Percentiles rank a stretch among this genome's conserved stretches.
Conservation (phyloP, 2,888 invertebrate species). For the Andrena flavipes region DNA sequence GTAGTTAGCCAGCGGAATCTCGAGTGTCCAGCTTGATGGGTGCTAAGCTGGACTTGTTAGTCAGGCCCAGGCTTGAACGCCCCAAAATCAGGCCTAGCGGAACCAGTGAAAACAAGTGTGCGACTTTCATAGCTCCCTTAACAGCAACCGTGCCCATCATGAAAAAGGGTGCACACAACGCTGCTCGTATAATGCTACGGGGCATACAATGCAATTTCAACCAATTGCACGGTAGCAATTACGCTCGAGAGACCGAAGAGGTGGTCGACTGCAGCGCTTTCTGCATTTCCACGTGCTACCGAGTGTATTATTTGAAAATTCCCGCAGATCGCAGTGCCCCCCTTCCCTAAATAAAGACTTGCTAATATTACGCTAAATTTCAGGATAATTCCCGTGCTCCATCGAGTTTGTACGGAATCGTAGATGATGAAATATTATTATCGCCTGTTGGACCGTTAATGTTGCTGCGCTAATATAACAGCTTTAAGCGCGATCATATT, state of each 20-base stretch:
- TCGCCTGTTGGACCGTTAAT: conserved; percentile 17
- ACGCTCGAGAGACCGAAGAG: conserved; percentile 21
- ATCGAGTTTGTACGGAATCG: not conserved
- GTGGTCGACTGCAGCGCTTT: conserved; percentile 16
- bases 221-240: conserved; percentile 57
- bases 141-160: conserved; percentile 24
- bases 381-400: not conserved
- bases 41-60: not conserved
- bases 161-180: conserved; percentile 51
- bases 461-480: not conserved
- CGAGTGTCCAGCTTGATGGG: not conserved
- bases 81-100: too few relatives aligned
- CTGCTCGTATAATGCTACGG: conserved; percentile 39
- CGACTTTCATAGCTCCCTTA: conserved; percentile 6
- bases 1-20: not conserved
- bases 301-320: too few relatives aligned
- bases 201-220: conserved; percentile 61
- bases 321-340: too few relatives aligned
- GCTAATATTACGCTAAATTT: too few relatives aligned
- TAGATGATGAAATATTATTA: not conserved
- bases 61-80: too few relatives aligned
- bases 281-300: not conserved
- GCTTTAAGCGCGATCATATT: conserved; percentile 30
- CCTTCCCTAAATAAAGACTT: too few relatives aligned
- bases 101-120: not conserved